These are phyloP conservation scores for Phocoena sinus DNA, from an alignment of 2,113 vertebrate species.

Conservation along the genomic window DNA sequence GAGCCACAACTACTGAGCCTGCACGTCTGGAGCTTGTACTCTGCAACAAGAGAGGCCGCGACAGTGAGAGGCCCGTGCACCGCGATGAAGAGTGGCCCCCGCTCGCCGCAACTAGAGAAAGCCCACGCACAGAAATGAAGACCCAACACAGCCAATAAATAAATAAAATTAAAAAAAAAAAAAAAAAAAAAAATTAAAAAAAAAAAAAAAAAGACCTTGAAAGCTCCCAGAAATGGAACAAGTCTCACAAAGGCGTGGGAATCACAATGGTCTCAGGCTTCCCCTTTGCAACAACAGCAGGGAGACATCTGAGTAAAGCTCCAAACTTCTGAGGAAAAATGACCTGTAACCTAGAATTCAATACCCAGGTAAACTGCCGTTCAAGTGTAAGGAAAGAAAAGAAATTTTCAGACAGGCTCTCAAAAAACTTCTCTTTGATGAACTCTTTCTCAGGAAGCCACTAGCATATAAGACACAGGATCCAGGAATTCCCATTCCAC, in stretches of 20 bases:
- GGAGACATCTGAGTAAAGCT: accelerated
- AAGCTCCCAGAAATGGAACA: not conserved
- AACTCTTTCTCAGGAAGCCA: not conserved
- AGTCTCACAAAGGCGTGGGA: not conserved
- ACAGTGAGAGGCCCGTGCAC: too few species aligned
- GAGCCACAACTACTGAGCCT: too few species aligned
- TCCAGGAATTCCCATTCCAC: not conserved
- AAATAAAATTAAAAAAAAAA: too few species aligned
- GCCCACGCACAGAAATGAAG: too few species aligned
- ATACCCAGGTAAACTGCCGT: not conserved
- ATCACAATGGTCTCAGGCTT: accelerated
- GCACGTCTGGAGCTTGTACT: too few species aligned
- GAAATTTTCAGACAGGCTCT: not conserved
- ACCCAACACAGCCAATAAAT: too few species aligned
- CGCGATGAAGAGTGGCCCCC: too few species aligned
- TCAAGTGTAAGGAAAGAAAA: not conserved
- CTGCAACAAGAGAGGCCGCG: too few species aligned
- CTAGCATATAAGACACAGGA: not conserved
- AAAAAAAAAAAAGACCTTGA: not conserved
- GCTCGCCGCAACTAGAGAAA: too few species aligned
- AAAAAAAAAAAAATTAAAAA: too few species aligned
- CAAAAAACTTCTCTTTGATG: not conserved
- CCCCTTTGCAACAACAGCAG: not conserved
- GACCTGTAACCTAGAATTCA: not conserved
- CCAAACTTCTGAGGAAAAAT: not conserved